Conservation (phyloP, 2,797 vertebrate genomes). For the Spea hammondii region DNA sequence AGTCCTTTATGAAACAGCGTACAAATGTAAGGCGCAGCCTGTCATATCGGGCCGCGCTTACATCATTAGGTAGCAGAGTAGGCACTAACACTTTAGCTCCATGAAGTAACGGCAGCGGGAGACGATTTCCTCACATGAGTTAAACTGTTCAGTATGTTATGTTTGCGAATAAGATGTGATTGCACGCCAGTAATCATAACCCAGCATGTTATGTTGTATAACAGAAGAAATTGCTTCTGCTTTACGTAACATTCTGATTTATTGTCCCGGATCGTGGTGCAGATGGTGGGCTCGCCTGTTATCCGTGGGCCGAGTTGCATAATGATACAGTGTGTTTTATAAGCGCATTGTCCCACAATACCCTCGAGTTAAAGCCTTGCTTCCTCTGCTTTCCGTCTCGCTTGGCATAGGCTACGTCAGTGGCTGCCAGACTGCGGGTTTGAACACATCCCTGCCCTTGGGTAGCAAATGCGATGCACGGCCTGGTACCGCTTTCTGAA, state of each 20-base stretch:
- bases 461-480: slow-evolving; percentile 1
- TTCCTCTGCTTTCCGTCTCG: slow-evolving; percentile 8
- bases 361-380: slow-evolving; percentile 6
- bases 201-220: not conserved
- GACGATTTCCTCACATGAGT: too few relatives aligned
- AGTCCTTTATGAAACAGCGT: too few relatives aligned
- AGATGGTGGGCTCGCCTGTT: too few relatives aligned
- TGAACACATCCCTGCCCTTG: slow-evolving; percentile 10
- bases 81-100: too few relatives aligned
- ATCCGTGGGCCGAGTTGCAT: not conserved
- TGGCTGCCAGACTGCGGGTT: slow-evolving; percentile 9
- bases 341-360: slow-evolving; percentile 23
- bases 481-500: slow-evolving; percentile 1
- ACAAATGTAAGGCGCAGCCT: too few relatives aligned
- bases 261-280: not conserved
- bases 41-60: too few relatives aligned
- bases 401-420: not conserved
- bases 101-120: too few relatives aligned
- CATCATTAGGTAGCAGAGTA: too few relatives aligned
- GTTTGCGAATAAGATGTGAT: too few relatives aligned
- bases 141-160: too few relatives aligned
- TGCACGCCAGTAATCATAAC: too few relatives aligned
- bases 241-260: slow-evolving; percentile 12
- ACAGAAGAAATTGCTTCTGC: not conserved
- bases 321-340: slow-evolving; percentile 19